Evolutionary conservation across 2,888 invertebrate species (phyloP), one percentile per base, ranked within the genome.

Genomic region (Corythucha ciliata): DNA sequence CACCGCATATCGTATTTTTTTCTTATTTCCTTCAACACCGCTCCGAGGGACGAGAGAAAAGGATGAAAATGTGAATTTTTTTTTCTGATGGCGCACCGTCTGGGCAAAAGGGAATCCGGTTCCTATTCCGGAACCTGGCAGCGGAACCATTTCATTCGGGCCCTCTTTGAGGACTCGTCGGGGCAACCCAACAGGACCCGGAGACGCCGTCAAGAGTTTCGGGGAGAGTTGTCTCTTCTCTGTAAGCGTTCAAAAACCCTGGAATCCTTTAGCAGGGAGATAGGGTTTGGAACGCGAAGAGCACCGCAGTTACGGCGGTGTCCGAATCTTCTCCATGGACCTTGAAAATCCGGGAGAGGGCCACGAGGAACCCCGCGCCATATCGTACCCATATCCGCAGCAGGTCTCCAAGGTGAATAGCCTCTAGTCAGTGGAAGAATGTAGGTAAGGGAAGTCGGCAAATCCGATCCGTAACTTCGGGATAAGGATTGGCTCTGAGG

Each of bases 401-500:
- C 79, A 79, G 80, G 79, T 81, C 77, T 80, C 78, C 78, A 76
- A 79, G 78, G 77, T 78, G 71, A 76, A 72, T 64, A 76, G 75
- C 76, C 76, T 78, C 74, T 76, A 74, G 76, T 76, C 74, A 72
- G 74, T 74, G 72, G 75, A 77, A 71, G 73, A 77, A 79, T 75
- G 76, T 76, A 75, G 75, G 72, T 75, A 76, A 77, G 75, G 74
- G 74, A 77, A 77, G 75, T 77, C 75, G 75, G 74, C 77, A 79
- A 79, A 75, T 72, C 74, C 69, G 76, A 78, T 73, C 72, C 71
- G 72, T 72, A 73, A 73, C 73, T 72, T 78, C 74, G 77, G 78
- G 73, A 78, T 70, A 79, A 78, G 77, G 77, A 79, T 79, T 78
- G 78, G 78, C 79, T 77, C 79, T 76, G 78, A 76, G 76, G 73